Evolutionary conservation across 2,888 invertebrate species (phyloP), one percentile per base, ranked within the genome.

Genomic region (Onthophagus sagittarius): DNA sequence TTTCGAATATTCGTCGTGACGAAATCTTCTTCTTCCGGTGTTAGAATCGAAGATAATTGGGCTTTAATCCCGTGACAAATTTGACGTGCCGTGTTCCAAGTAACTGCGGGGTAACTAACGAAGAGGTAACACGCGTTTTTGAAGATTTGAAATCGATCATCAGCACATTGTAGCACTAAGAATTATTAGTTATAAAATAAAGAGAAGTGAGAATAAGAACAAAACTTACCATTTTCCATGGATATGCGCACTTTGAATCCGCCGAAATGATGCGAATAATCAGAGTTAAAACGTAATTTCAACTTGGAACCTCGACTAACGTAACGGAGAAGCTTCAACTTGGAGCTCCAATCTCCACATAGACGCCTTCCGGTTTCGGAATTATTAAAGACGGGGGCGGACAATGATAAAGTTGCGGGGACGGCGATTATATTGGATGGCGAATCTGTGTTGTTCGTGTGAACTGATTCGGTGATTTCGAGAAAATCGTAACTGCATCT

Each of bases 401-500:
- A 67, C 15, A 67, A 31, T 23, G 67, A 23, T 31, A 23, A 31
- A n/a, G 67, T 23, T 53, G 39, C 39, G 23, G 67, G 31, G 67
- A n/a, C 67, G 15, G 31, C 32, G 67, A 32, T 67, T 23, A 32
- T n/a, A 23, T 32, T 67, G 31, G 67, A 53, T 53, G n/a, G n/a
- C n/a, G 33, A 33, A 33, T 33, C 33, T 7, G 39, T 53, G 39
- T 11, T 53, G 6, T 53, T 53, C 9, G 7, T 9, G 1, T 53
- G 39, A 53, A 53, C 6, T 1, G 39, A 7, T 78, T 91, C 92
- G 70, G 88, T 86, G 77, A 94, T 89, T 85, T 93, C 92, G 80
- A 94, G 82, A 82, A 89, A 93, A 84, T 94, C 94, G 85, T 94
- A 94, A 79, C 90, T 90, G 87, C 94, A 95, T 76, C 94, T 94